Base-by-base conservation (phyloP, 2,888 invertebrate genomes). In the Habrosyne pyritoides region DNA sequence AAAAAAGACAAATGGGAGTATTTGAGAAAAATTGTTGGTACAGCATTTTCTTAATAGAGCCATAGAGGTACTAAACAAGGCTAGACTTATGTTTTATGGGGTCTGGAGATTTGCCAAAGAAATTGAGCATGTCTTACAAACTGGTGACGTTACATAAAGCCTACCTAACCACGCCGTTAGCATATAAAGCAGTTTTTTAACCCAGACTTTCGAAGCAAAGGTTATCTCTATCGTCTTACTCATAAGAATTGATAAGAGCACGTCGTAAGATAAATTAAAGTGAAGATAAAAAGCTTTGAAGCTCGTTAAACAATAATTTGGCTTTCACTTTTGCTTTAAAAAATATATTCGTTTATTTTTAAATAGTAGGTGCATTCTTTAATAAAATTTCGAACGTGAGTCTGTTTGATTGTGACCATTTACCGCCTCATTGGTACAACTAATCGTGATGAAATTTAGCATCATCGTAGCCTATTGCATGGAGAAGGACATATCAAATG, bases 61-160 rank as follows among this genome's bases (percentile, higher is more conserved):
- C 33, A 42, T 22, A 52, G 10, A 52, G 14, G 46, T 26, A 26
- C 12, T 28, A 28, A 10, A 50, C n/a, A 50, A 10, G 14, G 30
- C 28, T 14, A 49, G 49, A 50, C 28, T 50, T 18, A 50, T 49
- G 10, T 50, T 28, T 28, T 28, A 50, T 50, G 28, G 26, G 30
- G 21, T 28, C 50, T 50, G 50, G 50, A 28, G 18, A 10, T 10
- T 28, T 10, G 50, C 50, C 50, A 50, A 22, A 30, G 0, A 4
- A 50, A 30, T 50, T 14, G 28, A 12, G 21, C 28, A 8, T 26
- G 26, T 26, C 28, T 50, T 18, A 21, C 49, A 24, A 10, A 49
- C 14, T 49, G 21, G 28, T 28, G 28, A 50, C 18, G 28, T 50
- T 22, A 21, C 30, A n/a, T 18, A 50, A 28, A 50, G 42, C 42